phyloP scores from a whole-genome alignment of 2,797 vertebrate species.

The Pseudochromis fuscus region DNA sequence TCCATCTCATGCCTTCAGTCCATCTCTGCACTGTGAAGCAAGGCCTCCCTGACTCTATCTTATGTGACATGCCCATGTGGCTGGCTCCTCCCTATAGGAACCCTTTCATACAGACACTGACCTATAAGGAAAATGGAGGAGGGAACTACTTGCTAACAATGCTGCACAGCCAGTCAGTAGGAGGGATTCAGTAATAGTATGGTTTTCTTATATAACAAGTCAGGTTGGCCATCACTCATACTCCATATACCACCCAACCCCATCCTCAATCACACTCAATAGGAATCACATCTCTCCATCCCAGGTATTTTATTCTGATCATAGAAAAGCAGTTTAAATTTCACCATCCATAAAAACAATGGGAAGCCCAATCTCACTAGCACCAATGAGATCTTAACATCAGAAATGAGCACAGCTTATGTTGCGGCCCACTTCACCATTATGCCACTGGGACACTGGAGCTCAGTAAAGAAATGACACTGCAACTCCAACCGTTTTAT shows the following conservation, averaged over 20 bases:
- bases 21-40: slow-evolving; percentile 13
- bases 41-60: slow-evolving; percentile 18
- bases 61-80: slow-evolving; percentile 43
- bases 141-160: slow-evolving; percentile 6
- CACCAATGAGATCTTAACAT: neutral
- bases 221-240: neutral
- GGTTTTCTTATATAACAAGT: slow-evolving; percentile 14
- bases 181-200: neutral
- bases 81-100: slow-evolving; percentile 58
- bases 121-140: slow-evolving; percentile 44
- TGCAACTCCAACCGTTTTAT: slow-evolving; percentile 35
- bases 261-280: neutral
- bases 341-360: neutral
- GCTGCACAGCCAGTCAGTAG: slow-evolving; percentile 17
- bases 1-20: slow-evolving; percentile 42
- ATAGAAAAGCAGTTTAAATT: neutral
- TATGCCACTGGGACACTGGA: slow-evolving; percentile 8
- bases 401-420: neutral
- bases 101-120: slow-evolving; percentile 17
- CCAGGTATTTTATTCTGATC: neutral
- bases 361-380: neutral
- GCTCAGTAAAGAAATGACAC: slow-evolving; percentile 20
- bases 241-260: neutral
- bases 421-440: neutral
- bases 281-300: neutral